Evolutionary conservation across 2,888 invertebrate genomes (phyloP).

Genomic region (Epinotia bilunana): DNA sequence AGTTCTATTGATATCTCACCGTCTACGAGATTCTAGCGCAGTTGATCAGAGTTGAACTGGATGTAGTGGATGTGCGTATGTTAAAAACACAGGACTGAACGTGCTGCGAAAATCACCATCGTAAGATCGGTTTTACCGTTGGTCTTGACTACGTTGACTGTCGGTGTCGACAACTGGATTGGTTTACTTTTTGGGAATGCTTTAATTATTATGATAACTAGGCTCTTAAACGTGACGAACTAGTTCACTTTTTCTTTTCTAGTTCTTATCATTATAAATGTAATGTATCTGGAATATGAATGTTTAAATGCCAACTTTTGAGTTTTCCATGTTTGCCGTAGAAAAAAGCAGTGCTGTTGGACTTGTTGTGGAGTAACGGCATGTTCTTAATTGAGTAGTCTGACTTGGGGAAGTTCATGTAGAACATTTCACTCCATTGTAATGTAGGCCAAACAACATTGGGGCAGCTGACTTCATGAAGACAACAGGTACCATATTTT

Average conservation of each 20-base stretch:
- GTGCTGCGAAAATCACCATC: conserved; percentile 35
- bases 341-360: conserved; percentile 23
- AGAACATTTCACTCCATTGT: conserved; percentile 31
- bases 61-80: conserved; percentile 27
- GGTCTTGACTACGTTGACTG: conserved; percentile 18
- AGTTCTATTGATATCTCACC: background rate
- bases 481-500: conserved; percentile 31
- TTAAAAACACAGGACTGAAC: conserved; percentile 32
- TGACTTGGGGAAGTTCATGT: conserved; percentile 36
- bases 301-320: conserved; percentile 26
- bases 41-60: conserved; percentile 39
- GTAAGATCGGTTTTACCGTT: conserved; percentile 29
- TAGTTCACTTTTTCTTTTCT: conserved; percentile 28
- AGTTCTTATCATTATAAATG: background rate
- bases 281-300: conserved; percentile 15
- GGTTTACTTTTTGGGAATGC: conserved; percentile 20
- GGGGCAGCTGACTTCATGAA: conserved; percentile 37
- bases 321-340: conserved; percentile 38
- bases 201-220: background rate
- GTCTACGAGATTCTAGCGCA: conserved; percentile 28
- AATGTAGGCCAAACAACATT: conserved; percentile 43
- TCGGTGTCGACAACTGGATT: conserved; percentile 16
- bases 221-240: background rate
- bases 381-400: conserved; percentile 33
- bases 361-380: conserved; percentile 13